Base-by-base conservation (phyloP, 2,797 vertebrate genomes). In the Microctenopoma steveboyesi region DNA sequence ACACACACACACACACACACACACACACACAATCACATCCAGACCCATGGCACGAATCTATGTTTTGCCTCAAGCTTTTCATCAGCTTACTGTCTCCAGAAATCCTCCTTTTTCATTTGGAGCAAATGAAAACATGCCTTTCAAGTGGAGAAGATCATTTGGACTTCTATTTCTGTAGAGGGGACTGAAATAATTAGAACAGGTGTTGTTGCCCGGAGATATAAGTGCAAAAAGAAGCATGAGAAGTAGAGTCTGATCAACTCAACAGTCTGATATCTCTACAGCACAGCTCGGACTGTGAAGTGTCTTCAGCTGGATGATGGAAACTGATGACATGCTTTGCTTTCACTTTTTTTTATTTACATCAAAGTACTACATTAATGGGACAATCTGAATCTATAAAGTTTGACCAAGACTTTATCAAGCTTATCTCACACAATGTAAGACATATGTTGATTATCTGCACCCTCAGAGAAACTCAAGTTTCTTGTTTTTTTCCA, bases 41-140 rank as follows among this genome's bases (percentile, higher is more conserved):
- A 62, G 15, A 72, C 54, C 46, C 11, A 18, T 9, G 57, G 70
- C 40, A 82, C 47, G 48, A 78, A 72, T 68, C 57, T 49, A 30
- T 72, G 64, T 33, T 56, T 67, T 7, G 86, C 86, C 82, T 81
- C 45, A 28, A 82, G 88, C 79, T 64, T 51, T 62, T 74, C 52
- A 73, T 42, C 47, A 18, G 15, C 61, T 75, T 72, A 70, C 61
- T 78, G 84, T 88, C 74, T 82, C 40, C 64, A 75, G 83, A 69
- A 87, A 79, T 85, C 69, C 69, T 81, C 56, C 51, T 81, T 83
- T 86, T 81, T 88, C 82, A 81, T 85, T 86, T 87, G 69, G 69
- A 71, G 76, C 64, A 85, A 88, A 86, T 82, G 76, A 74, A 88
- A 90, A 83, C 79, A 64, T 74, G 76, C 69, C 86, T 90, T 85